A percentile compares a stretch with the other conserved stretches of the same genome.
Conservation (phyloP, 2,797 vertebrate genomes). For the Danionella dracula region DNA sequence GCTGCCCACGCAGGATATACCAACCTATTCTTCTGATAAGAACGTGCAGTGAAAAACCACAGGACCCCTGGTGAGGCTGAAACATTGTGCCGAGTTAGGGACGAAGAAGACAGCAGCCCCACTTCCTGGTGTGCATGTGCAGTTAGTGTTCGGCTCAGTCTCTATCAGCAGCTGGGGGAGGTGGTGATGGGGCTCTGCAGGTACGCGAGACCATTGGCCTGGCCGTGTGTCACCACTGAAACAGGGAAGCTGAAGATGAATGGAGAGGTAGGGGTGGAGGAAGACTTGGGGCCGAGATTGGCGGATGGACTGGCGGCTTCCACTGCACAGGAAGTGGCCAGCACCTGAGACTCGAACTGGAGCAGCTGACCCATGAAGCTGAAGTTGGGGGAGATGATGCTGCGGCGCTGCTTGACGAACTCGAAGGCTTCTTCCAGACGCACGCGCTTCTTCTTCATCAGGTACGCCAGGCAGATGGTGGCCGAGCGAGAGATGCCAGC, state of each 20-base stretch:
- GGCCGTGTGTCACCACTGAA: conserved; percentile 65
- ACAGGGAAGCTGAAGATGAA: conserved; percentile 79
- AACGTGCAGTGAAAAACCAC: not conserved
- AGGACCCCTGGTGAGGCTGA: not conserved
- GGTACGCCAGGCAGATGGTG: conserved; percentile 80
- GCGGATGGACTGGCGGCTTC: conserved; percentile 61
- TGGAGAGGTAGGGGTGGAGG: conserved; percentile 68
- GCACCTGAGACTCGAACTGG: conserved; percentile 78
- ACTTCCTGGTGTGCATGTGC: not conserved
- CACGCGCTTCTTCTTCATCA: conserved; percentile 77
- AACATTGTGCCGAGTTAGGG: conserved; percentile 1
- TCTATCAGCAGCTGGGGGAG: conserved; percentile 74
- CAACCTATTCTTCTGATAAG: not conserved
- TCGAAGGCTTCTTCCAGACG: conserved; percentile 78
- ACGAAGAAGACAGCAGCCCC: not conserved
- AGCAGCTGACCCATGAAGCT: conserved; percentile 82
- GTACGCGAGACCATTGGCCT: conserved; percentile 57
- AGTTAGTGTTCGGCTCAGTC: not conserved
- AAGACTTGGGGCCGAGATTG: conserved; percentile 64
- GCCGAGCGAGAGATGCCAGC: conserved; percentile 79
- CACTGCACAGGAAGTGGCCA: conserved; percentile 71
- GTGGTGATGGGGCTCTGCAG: conserved; percentile 73
- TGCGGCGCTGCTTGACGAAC: conserved; percentile 75
- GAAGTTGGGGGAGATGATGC: conserved; percentile 81
- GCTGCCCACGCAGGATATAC: conserved; percentile 1